Base-by-base conservation (phyloP, 2,888 invertebrate species). In the Drosophila pseudotalamancana region DNA sequence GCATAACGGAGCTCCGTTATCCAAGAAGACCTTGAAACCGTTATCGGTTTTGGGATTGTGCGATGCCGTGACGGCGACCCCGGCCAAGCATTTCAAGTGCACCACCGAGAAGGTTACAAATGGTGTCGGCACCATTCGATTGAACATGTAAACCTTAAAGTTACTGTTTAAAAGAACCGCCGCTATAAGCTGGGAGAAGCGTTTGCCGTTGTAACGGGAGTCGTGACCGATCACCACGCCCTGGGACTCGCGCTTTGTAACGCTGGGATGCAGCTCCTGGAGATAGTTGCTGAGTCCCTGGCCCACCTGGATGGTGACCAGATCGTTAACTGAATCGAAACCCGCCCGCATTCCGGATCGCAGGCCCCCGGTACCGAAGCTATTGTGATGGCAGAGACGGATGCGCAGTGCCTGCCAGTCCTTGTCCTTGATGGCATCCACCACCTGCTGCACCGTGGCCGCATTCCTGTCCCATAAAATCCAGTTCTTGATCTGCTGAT, bases 11-110 rank as follows among this genome's bases (percentile, higher is more conserved):
- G 97, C 95, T 0, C 98, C 98, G 91, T 99, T 99, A 1, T 94
- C 92, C 95, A 98, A 98, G 90, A 98, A 99, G 1, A 98, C 97
- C 92, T 99, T 99, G 89, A 98, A 99, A 0, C 98, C 98, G 89
- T 99, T 98, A 88, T 98, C 98, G 14, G 97, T 95, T 89, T 97
- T 97, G 0, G 98, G 97, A 92, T 98, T 98, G 88, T 98, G 98
- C 0, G 98, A 98, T 0, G 98, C 98, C 0, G 98, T 98, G 3
- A 98, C 94, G 96, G 98, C 97, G 3, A 99, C 93, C 0, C 98
- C 98, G 32, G 95, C 96, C 0, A 95, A 94, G 56, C 96, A 96
- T 16, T 94, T 94, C 62, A 94, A 94, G 62, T 94, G 92, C 2
- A 93, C 92, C 0, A 98, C 95, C 0, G 95, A 94, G 91, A 96